Base-by-base conservation (phyloP, 2,888 invertebrate genomes). In the Pristionchus mayeri region DNA sequence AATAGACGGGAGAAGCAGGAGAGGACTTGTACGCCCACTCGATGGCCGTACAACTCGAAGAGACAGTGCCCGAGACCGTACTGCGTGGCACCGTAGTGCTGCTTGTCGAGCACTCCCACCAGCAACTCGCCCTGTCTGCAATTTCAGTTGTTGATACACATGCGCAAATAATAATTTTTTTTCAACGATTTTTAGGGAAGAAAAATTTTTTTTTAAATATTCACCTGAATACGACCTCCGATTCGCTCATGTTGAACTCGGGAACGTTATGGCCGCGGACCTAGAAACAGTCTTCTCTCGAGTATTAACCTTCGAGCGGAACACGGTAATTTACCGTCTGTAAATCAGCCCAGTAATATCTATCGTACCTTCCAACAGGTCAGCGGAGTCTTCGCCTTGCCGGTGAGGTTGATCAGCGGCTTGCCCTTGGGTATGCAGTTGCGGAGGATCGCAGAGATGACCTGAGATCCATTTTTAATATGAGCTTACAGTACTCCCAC, bases 31-130 rank as follows among this genome's bases (percentile, higher is more conserved):
- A 96, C 95, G 0, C 98, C 96, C 87, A 95, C 95, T 34, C 95
- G 94, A 0, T 97, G 97, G 0, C 98, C 98, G 93, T 99, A 99
- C 48, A 99, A 93, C 95, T 97, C 99, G 93, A 96, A 97, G 94
- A 97, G 95, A 92, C 96, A 96, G 93, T 99, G 99, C 27, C 98
- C 95, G 52, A 99, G 95, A 89, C 98, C 97, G 93, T 96, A 98
- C 0, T 96, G 96, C 0, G 98, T 97, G 2, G 98, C 96, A 21
- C 99, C 99, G 93, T 96, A 97, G 93, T 98, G 98, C 16, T 96
- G 96, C 94, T 99, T 99, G 93, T 99, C 99, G 85, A 99, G 94
- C 67, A 98, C 95, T 9, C 99, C 99, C 88, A 95, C 95, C 3
- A 98, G 93, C 57, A 99, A 94, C 93, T 98, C 96, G 13, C 98